A percentile compares a stretch with the other conserved stretches of the same genome.
Conservation (phyloP, 2,797 vertebrate species). For the Acipenser ruthenus region DNA sequence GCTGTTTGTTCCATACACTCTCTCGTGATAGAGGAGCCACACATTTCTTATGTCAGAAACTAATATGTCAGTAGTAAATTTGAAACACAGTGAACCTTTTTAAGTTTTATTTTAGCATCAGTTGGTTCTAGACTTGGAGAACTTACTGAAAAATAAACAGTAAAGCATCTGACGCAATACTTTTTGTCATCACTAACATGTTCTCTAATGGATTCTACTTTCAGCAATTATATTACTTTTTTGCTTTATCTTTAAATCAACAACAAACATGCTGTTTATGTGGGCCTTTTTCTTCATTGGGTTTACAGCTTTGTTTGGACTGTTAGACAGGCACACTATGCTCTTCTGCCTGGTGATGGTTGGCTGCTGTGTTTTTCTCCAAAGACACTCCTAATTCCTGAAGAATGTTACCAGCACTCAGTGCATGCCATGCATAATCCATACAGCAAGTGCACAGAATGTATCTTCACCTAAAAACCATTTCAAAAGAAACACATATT, state of each 20-base stretch:
- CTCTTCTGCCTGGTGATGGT: constrained; percentile 22
- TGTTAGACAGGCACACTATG: not conserved
- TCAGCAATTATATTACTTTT: not conserved
- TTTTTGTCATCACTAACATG: too few relatives aligned
- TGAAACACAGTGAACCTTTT: too few relatives aligned
- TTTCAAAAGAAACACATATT: constrained; percentile 9
- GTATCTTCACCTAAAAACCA: constrained; percentile 4
- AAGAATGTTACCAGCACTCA: constrained; percentile 3
- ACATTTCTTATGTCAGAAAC: too few relatives aligned
- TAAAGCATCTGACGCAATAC: too few relatives aligned
- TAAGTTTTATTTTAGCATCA: too few relatives aligned
- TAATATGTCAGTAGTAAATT: too few relatives aligned
- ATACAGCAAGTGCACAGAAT: constrained; percentile 6
- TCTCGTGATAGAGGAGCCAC: too few relatives aligned
- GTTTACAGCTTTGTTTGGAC: not conserved
- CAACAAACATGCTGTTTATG: not conserved
- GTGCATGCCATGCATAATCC: constrained; percentile 6
- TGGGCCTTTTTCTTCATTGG: not conserved
- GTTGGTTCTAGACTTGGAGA: too few relatives aligned
- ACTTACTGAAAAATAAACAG: too few relatives aligned
- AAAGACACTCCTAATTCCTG: constrained; percentile 19
- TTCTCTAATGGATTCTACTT: not conserved
- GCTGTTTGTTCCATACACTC: too few relatives aligned
- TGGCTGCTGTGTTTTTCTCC: constrained; percentile 13
- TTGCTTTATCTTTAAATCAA: not conserved